Percentiles rank a stretch among this genome's conserved stretches.
phyloP scores from a whole-genome alignment of 2,888 invertebrate species.

The Acleris holmiana region DNA sequence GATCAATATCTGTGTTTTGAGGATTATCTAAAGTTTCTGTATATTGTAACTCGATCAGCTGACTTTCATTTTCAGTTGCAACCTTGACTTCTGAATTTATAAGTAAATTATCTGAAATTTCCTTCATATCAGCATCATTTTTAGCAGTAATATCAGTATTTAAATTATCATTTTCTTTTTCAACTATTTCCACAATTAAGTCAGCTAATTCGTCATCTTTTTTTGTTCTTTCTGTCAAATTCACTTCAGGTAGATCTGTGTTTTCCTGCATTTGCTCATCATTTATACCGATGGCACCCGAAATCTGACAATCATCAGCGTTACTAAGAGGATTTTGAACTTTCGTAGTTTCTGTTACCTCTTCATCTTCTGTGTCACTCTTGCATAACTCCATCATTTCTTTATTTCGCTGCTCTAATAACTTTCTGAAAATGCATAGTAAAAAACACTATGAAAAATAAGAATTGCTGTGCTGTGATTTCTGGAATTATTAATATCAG shows the following conservation, averaged over 20 bases:
- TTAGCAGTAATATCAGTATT: slow-evolving; percentile 34
- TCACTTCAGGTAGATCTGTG: neutral
- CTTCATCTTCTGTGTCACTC: slow-evolving; percentile 86
- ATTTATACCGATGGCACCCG: neutral
- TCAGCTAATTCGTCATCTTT: slow-evolving; percentile 29
- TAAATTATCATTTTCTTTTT: slow-evolving; percentile 13
- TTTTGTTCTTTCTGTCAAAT: slow-evolving; percentile 14
- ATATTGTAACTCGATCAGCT: slow-evolving; percentile 32
- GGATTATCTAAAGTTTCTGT: slow-evolving; percentile 11
- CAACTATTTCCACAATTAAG: slow-evolving; percentile 20
- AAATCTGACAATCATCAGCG: slow-evolving; percentile 3
- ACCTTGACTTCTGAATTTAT: slow-evolving; percentile 8
- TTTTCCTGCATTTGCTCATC: neutral
- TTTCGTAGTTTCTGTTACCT: slow-evolving; percentile 11
- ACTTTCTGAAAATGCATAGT: slow-evolving; percentile 75
- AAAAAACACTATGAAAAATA: neutral
- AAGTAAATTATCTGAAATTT: neutral
- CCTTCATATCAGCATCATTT: slow-evolving; percentile 27
- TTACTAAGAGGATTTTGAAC: slow-evolving; percentile 5
- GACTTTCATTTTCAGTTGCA: slow-evolving; percentile 34
- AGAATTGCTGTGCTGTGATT: neutral
- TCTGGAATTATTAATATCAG: too few species aligned
- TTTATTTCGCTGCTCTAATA: slow-evolving; percentile 88
- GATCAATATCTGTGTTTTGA: neutral
- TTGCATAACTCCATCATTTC: slow-evolving; percentile 90